Evolutionary conservation across 1,140 invertebrate species (phyloP), one percentile per base, ranked within the genome.

Genomic region (Ips nitidus): DNA sequence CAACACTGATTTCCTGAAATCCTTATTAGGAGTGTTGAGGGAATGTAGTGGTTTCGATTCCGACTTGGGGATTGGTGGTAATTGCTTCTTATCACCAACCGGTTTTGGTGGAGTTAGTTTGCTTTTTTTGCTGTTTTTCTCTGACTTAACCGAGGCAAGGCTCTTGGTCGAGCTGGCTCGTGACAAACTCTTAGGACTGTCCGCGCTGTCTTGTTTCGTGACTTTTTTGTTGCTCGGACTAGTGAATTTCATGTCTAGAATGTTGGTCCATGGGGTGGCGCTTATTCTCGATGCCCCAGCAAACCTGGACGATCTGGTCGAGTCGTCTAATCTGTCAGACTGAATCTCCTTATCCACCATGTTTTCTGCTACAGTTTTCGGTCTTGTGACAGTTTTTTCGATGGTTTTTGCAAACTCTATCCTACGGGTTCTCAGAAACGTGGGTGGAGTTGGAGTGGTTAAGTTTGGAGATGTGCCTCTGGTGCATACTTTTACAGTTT

Each of bases 381-480:
- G 79, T 63, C 86, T 80, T 4, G 82, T 83, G 39, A 90, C 83
- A 70, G 87, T 86, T 79, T 88, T 89, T 76, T 90, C 86, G 52
- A 89, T 83, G 38, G 86, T 85, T 77, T 90, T 88, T 4, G 89
- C 88, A 68, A 89, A 85, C 69, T 91, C 90, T 0, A 88, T 86
- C 74, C 90, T 82, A 70, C 88, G 84, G 5, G 83, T 86, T 73
- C 88, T 82, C 2, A 89, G 81, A n/a, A 85, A 69, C 80, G n/a
- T 79, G 39, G 67, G 62, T 0, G 79, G 78, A 4, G 86, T 87
- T 8, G 86, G 84, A n/a, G 86, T 85, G 1, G 89, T 88, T 1
- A 89, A 85, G 0, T 88, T 90, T 1, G 91, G 91, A 4, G 91
- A 93, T 1, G 91, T 93, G 45, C 87, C 88, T 72, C 91, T 82